Conservation (phyloP, 30 jellyfish, hydroid and myxozoan species). For the Pseudorhiza aurosa region DNA sequence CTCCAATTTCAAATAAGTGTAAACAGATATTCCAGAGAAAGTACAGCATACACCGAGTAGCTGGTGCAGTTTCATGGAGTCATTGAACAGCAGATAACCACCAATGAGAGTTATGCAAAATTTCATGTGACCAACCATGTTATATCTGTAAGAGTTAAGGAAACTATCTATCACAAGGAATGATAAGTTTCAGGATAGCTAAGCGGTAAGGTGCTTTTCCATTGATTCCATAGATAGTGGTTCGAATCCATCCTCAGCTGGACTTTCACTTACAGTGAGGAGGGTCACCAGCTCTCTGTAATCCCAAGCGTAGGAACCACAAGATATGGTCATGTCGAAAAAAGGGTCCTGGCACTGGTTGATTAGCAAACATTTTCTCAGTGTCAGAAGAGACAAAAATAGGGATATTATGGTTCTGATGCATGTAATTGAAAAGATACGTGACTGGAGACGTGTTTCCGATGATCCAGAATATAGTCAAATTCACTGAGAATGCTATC, state of each 20-base stretch:
- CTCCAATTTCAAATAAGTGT: constrained; percentile 76
- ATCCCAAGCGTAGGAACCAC: no score
- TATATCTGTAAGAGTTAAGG: constrained; percentile 47
- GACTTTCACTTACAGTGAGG: no score
- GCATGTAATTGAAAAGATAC: constrained; percentile 74
- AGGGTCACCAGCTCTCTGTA: no score
- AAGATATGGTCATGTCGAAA: no score
- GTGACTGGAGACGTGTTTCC: constrained; percentile 99
- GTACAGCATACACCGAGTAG: constrained; percentile 81
- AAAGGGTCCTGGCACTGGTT: no score
- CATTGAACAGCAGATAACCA: constrained; percentile 77
- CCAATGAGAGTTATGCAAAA: constrained; percentile 79
- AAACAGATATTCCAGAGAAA: constrained; percentile 62
- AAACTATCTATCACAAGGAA: neutral
- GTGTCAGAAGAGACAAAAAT: no score
- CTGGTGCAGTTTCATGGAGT: constrained; percentile 58
- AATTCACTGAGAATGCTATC: constrained; percentile 90
- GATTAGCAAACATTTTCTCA: no score
- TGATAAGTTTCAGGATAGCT: no score
- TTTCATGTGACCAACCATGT: constrained; percentile 92
- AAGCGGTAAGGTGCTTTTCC: no score
- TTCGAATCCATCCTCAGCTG: no score
- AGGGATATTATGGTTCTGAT: no score
- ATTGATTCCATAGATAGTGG: no score
- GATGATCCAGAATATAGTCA: constrained; percentile 96